phyloP scores from a whole-genome alignment of 2,797 vertebrate genomes.

The Sternarchorhynchus goeldii region DNA sequence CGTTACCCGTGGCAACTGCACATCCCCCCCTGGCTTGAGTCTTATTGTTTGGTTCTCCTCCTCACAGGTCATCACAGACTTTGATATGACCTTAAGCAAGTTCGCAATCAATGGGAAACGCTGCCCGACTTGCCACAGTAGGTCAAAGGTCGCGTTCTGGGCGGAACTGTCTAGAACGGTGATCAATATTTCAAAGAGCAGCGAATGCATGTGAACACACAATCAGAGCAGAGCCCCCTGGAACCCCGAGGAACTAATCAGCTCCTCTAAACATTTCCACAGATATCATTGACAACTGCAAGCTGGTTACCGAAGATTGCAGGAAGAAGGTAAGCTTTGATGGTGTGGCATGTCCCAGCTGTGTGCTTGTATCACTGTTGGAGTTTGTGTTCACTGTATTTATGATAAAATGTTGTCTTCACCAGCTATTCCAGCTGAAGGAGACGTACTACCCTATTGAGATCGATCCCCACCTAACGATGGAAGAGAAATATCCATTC shows the following conservation, averaged over 20 bases:
- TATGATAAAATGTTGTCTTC: constrained; percentile 12
- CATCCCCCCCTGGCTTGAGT: not conserved
- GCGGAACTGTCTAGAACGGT: not conserved
- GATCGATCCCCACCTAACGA: constrained; percentile 87
- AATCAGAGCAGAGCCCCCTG: too few relatives aligned
- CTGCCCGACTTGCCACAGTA: constrained; percentile 94
- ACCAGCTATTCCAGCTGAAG: constrained; percentile 86
- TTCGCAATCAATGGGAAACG: constrained; percentile 90
- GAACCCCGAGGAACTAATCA: not conserved
- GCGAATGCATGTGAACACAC: not conserved
- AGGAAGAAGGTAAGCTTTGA: constrained; percentile 79
- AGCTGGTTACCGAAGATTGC: constrained; percentile 90
- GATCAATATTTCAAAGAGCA: not conserved
- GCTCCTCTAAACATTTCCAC: constrained; percentile 37
- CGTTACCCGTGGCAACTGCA: not conserved
- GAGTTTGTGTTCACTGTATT: not conserved
- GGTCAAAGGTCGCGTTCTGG: constrained; percentile 62
- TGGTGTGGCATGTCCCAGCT: not conserved
- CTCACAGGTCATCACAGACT: constrained; percentile 94
- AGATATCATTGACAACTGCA: constrained; percentile 96
- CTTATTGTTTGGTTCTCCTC: not conserved
- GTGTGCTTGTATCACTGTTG: not conserved
- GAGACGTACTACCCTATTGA: constrained; percentile 96
- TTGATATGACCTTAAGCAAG: constrained; percentile 97
- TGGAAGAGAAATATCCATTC: constrained; percentile 92